Conservation (phyloP, 2,113 vertebrate genomes). For the Campylomormyrus numenius region DNA sequence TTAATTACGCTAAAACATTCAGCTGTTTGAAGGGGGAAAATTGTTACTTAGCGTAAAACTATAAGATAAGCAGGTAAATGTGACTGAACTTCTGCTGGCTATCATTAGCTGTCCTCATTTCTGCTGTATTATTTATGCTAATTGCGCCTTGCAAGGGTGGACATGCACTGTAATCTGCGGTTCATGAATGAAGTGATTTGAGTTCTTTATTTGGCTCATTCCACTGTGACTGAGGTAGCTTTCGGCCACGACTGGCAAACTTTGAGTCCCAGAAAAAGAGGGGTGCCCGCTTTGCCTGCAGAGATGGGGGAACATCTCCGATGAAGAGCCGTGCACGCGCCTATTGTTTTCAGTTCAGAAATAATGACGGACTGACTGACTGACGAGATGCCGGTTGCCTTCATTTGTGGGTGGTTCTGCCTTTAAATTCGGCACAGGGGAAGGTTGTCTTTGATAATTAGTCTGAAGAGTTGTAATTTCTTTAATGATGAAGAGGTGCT, state of each 20-base stretch:
- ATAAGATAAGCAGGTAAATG: background rate
- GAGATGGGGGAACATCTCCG: background rate
- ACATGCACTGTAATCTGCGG: background rate
- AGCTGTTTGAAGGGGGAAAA: background rate
- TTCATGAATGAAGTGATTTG: background rate
- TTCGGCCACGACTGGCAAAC: background rate
- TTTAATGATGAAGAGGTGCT: background rate
- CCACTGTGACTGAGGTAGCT: background rate
- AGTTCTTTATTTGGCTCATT: background rate
- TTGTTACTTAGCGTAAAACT: background rate
- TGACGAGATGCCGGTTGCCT: background rate
- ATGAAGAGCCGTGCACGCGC: background rate
- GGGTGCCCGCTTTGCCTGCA: background rate
- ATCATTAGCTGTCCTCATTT: background rate
- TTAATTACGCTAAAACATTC: background rate
- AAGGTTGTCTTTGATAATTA: constrained; percentile 8
- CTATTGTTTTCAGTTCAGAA: background rate
- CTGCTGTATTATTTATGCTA: background rate
- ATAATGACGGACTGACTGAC: constrained; percentile 4
- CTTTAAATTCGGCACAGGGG: background rate
- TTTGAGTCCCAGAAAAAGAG: background rate
- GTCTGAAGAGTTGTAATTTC: constrained; percentile 7
- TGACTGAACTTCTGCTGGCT: background rate
- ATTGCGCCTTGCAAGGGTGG: background rate
- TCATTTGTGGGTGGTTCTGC: background rate